Conservation (phyloP, 2,113 vertebrate species). For the Corythornis madagascariensis region DNA sequence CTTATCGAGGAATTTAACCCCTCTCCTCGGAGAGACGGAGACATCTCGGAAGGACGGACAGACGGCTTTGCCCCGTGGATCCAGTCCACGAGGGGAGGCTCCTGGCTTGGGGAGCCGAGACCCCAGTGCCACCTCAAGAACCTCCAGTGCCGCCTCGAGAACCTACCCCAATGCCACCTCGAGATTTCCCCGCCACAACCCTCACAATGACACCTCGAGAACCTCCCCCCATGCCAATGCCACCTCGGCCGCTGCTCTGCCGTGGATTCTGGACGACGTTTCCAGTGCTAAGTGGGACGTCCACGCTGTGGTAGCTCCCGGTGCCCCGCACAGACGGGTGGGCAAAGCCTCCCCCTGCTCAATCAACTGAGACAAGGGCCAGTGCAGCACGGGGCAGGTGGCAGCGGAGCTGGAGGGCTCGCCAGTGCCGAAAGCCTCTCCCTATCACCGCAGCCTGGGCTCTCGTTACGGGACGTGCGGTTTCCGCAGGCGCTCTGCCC, state of each 20-base stretch:
- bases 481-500: background rate
- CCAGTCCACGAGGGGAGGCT: background rate
- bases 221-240: background rate
- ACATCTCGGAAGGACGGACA: background rate
- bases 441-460: rapidly evolving
- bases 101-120: background rate
- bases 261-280: rapidly evolving
- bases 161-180: background rate
- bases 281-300: background rate
- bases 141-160: background rate
- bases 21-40: background rate
- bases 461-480: background rate
- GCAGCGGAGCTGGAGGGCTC: background rate
- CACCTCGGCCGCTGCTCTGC: background rate
- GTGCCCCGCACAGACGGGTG: background rate
- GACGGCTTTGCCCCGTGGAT: background rate
- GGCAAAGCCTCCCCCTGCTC: background rate
- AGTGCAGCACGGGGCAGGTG: background rate
- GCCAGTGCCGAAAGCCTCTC: background rate
- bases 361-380: rapidly evolving
- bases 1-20: conserved; percentile 36
- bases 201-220: background rate
- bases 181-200: background rate
- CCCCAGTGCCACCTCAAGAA: background rate
- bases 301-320: background rate